phyloP scores from a whole-genome alignment of 2,797 vertebrate genomes.

The Sebastes vulpes region DNA sequence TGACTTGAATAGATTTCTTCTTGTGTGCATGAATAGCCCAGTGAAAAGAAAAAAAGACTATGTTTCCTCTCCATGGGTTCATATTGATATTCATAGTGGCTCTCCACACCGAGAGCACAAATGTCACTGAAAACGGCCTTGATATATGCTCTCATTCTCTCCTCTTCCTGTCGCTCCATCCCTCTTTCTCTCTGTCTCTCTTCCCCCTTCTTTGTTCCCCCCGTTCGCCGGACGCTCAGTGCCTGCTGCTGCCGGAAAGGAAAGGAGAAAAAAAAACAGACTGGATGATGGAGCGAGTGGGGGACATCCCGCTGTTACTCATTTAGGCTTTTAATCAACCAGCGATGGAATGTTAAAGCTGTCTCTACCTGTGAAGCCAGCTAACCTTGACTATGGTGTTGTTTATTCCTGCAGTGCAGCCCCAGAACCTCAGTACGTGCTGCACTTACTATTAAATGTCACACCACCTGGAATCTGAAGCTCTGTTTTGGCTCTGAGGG shows the following conservation, averaged over 20 bases:
- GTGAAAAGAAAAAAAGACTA: conserved; percentile 62
- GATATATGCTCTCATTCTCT: conserved; percentile 82
- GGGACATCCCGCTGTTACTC: conserved; percentile 70
- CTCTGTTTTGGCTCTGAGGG: conserved; percentile 8
- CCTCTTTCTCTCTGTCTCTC: conserved; percentile 76
- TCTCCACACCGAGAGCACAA: conserved; percentile 79
- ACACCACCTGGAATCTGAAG: conserved; percentile 49
- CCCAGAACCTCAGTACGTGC: conserved; percentile 21
- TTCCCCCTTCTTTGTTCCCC: conserved; percentile 81
- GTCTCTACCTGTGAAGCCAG: conserved; percentile 49
- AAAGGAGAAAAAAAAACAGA: conserved; percentile 24
- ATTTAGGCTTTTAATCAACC: conserved; percentile 77
- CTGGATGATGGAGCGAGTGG: conserved; percentile 69
- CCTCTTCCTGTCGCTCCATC: conserved; percentile 81
- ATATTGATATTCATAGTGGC: conserved; percentile 85
- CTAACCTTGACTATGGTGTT: conserved; percentile 48
- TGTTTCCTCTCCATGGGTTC: conserved; percentile 78
- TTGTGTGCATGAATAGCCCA: conserved; percentile 81
- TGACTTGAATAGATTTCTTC: conserved; percentile 82
- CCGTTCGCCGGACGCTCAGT: conserved; percentile 59
- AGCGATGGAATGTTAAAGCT: conserved; percentile 61
- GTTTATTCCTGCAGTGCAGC: conserved; percentile 46
- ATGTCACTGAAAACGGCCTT: conserved; percentile 80
- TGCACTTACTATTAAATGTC: conserved; percentile 42
- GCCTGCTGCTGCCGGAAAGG: conserved; percentile 70